A percentile compares a stretch with the other conserved stretches of the same genome.
Conservation (phyloP, 2,888 invertebrate species). For the Cryptocheilus praepositus region DNA sequence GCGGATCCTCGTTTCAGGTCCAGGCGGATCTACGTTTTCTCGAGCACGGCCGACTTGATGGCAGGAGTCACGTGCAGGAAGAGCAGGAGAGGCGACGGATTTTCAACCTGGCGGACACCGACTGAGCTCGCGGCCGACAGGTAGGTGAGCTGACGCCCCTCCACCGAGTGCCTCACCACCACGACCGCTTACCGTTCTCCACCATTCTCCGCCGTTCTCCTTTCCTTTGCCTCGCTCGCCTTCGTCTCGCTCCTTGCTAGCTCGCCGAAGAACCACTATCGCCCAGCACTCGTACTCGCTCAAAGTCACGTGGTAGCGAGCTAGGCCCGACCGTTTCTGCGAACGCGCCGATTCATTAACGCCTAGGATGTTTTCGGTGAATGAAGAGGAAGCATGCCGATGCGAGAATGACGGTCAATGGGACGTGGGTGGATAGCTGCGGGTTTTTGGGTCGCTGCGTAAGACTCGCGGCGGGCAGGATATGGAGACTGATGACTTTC, state of each 20-base stretch:
- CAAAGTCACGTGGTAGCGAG: too few species aligned
- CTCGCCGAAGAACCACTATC: neutral
- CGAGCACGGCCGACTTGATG: neutral
- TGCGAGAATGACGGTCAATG: too few species aligned
- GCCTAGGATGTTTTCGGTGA: too few species aligned
- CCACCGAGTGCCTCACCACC: constrained; percentile 51
- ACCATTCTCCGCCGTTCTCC: constrained; percentile 48
- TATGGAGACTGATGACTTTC: too few species aligned
- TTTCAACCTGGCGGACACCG: constrained; percentile 72
- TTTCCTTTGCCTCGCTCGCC: constrained; percentile 57
- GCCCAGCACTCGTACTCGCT: too few species aligned
- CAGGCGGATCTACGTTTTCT: constrained; percentile 32
- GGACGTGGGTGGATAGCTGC: too few species aligned
- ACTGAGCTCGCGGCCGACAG: constrained; percentile 70
- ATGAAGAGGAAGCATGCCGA: too few species aligned
- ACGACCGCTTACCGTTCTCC: constrained; percentile 58
- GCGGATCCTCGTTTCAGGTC: too few species aligned
- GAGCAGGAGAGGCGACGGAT: constrained; percentile 59
- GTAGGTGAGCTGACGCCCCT: constrained; percentile 65
- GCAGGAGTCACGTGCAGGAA: constrained; percentile 20
- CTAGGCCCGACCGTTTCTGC: too few species aligned
- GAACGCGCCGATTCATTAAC: constrained; percentile 9
- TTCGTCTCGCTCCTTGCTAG: constrained; percentile 31
- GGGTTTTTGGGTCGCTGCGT: too few species aligned
- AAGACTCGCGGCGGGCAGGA: too few species aligned